phyloP scores from a whole-genome alignment of 2,797 vertebrate genomes.

The Hyperoplus lanceolatus region DNA sequence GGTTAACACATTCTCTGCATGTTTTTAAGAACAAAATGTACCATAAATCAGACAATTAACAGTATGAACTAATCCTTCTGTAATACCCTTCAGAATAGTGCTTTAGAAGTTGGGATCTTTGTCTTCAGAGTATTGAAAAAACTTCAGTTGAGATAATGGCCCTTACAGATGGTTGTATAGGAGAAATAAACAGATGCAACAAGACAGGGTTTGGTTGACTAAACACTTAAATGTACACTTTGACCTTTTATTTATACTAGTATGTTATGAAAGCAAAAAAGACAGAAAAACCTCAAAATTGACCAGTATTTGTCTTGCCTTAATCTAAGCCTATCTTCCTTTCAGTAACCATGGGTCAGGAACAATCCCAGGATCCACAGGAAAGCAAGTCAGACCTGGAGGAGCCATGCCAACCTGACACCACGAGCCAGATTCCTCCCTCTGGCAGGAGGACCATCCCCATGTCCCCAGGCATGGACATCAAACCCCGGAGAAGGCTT shows the following conservation, averaged over 20 bases:
- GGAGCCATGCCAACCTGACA: constrained; percentile 13
- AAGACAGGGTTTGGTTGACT: not conserved
- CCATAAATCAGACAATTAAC: no score
- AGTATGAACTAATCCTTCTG: no score
- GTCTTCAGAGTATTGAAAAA: no score
- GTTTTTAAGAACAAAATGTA: no score
- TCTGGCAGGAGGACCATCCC: constrained; percentile 4
- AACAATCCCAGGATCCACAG: constrained; percentile 61
- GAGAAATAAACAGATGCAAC: not conserved
- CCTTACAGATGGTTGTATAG: no score
- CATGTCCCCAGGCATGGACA: not conserved
- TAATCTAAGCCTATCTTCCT: constrained; percentile 18
- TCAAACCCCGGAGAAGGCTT: constrained; percentile 15
- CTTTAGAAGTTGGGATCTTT: no score
- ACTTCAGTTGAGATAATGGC: no score
- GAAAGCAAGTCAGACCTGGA: constrained; percentile 30
- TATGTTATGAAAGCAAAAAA: no score
- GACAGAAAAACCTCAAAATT: not conserved
- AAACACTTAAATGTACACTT: no score
- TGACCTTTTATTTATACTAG: no score
- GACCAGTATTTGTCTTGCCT: not conserved
- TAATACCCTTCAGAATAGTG: no score
- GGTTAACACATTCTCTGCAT: no score
- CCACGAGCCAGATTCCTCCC: constrained; percentile 22
- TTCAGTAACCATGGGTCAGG: constrained; percentile 73